Percentiles rank a stretch among this genome's conserved stretches.
Evolutionary conservation across 2,797 vertebrate species (phyloP).

Genomic region (Myioborus melanocephalus): DNA sequence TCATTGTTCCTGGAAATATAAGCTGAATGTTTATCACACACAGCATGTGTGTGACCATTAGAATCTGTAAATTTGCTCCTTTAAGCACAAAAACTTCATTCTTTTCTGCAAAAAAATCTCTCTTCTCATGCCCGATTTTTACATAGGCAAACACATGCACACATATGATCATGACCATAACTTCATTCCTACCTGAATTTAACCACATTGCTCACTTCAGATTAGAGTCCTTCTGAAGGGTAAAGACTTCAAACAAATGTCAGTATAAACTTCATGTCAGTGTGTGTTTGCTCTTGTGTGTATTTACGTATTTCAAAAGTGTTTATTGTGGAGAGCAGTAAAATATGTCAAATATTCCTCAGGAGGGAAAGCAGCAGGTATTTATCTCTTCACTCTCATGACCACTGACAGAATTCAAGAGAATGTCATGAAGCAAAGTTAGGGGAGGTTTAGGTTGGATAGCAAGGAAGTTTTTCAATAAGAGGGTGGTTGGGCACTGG

Average conservation of each 20-base stretch:
- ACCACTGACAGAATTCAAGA: neutral
- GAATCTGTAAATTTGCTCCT: conserved; percentile 21
- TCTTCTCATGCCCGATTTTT: neutral
- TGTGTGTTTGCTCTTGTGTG: neutral
- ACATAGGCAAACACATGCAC: neutral
- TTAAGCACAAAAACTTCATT: conserved; percentile 7
- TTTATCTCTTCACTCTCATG: neutral
- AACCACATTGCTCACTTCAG: neutral
- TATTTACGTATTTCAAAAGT: neutral
- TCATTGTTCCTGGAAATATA: conserved; percentile 65
- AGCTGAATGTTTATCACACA: conserved; percentile 2
- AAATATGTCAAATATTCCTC: neutral
- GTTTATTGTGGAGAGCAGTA: neutral
- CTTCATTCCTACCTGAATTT: neutral
- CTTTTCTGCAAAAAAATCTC: conserved; percentile 30
- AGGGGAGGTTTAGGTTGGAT: neutral
- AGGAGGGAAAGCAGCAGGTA: neutral
- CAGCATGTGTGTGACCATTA: neutral
- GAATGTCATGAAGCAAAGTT: neutral
- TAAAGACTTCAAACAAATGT: neutral
- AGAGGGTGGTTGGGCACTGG: neutral
- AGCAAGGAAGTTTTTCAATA: neutral
- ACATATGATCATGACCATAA: rapidly evolving
- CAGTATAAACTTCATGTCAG: neutral
- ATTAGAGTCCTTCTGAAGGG: neutral